phyloP scores from a whole-genome alignment of 2,888 invertebrate species.

The Lasius fuliginosus region DNA sequence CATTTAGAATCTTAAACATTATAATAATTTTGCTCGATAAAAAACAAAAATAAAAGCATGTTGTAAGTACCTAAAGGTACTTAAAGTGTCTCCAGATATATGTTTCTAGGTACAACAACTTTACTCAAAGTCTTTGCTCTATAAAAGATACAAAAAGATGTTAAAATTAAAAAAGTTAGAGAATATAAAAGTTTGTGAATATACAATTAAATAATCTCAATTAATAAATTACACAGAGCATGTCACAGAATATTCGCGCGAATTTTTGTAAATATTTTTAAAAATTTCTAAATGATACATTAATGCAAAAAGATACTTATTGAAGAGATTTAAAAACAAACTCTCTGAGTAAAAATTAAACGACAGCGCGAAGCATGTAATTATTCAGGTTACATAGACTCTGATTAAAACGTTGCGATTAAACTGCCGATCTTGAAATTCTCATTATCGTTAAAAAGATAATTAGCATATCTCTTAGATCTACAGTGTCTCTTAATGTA shows the following conservation, averaged over 20 bases:
- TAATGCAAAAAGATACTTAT: neutral
- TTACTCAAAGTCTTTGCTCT: neutral
- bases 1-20: neutral
- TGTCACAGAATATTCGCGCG: neutral
- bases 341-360: neutral
- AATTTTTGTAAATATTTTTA: neutral
- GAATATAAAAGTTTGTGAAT: neutral
- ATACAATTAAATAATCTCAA: neutral
- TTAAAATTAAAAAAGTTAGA: neutral
- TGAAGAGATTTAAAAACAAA: neutral
- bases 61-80: neutral
- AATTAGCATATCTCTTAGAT: too few species aligned
- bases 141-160: neutral
- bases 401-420: too few species aligned
- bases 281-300: neutral
- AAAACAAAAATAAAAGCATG: neutral
- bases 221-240: neutral
- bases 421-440: too few species aligned
- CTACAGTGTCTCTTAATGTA: too few species aligned
- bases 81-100: neutral
- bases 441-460: too few species aligned
- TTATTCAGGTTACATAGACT: neutral
- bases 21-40: constrained; percentile 1
- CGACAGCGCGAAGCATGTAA: neutral
- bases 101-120: neutral